Evolutionary conservation across 2,113 vertebrate genomes (phyloP).

Genomic region (Rostratula benghalensis): DNA sequence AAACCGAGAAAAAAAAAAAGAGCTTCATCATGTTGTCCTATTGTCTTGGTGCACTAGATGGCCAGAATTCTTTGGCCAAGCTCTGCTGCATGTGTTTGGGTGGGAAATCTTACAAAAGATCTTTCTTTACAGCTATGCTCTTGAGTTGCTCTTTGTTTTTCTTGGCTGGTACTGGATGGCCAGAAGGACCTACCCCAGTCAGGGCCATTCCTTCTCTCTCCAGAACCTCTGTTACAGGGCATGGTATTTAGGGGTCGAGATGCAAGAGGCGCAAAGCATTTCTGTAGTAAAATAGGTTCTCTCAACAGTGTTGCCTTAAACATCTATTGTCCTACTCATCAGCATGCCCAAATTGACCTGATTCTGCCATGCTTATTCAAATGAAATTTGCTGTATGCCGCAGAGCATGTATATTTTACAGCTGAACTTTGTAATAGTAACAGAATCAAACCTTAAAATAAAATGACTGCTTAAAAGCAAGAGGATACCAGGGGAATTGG

Average conservation of each 20-base stretch:
- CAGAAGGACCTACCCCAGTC: not conserved
- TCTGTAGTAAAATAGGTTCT: not conserved
- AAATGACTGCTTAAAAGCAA: not conserved
- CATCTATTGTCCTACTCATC: not conserved
- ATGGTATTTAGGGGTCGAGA: not conserved
- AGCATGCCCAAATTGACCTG: slow-evolving; percentile 6
- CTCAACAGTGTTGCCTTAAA: not conserved
- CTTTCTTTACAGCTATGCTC: not conserved
- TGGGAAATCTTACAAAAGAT: not conserved
- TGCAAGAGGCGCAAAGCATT: not conserved
- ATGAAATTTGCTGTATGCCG: slow-evolving; percentile 20
- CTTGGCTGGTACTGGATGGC: not conserved
- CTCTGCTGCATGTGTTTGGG: not conserved
- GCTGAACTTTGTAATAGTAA: not conserved
- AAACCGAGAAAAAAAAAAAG: not conserved
- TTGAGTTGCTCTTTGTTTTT: not conserved
- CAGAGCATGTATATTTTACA: slow-evolving; percentile 6
- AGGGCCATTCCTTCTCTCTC: not conserved
- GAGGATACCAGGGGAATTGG: not conserved
- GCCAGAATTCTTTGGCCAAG: not conserved
- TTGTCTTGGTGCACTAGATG: not conserved
- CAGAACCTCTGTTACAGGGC: not conserved
- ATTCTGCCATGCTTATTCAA: slow-evolving; percentile 41
- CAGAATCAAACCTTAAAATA: not conserved
- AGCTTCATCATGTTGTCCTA: not conserved